Evolutionary conservation across 1,140 invertebrate genomes (phyloP), one percentile per base, ranked within the genome.

Genomic region (Cotesia chilonis): DNA sequence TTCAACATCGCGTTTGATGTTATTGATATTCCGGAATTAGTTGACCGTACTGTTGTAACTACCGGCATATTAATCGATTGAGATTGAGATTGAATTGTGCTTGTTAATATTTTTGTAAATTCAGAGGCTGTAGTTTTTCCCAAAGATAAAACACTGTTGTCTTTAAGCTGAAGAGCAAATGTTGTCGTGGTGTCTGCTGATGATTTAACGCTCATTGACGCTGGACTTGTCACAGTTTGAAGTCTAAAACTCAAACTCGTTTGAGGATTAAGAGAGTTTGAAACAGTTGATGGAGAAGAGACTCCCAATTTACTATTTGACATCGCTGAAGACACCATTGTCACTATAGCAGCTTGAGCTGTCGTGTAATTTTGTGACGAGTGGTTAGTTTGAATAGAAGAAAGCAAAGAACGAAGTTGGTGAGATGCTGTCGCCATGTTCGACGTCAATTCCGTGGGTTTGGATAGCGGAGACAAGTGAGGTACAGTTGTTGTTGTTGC

Each of bases 371-470:
- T 81, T 61, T 85, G 83, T 0, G 81, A 47, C 5, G 41, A 75
- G 41, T 85, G 76, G 71, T 84, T 86, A 0, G 79, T 78, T 35
- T 87, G 84, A 35, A 87, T 60, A 3, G 85, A 87, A 0, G 86
- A 87, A 1, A 87, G 55, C 9, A 87, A 72, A 7, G 80, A 90
- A 10, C 91, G 82, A 52, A 92, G 74, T 76, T 92, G 92, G 79
- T 92, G 90, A 2, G 91, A 92, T 0, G 90, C 91, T 77, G 91
- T 92, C 0, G 89, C 91, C 75, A 92, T 91, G 70, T 92, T 92
- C 1, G 90, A 90, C 4, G 91, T 92, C 12, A 93, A 82, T 75
- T 93, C 91, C 0, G 90, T 89, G 0, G 92, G 91, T 81, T 92
- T 91, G 0, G 91, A 92, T 1, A 93, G 75, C 0, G 92, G 92